Evolutionary conservation across 2,888 invertebrate species (phyloP).

Genomic region (Mesorhabditis spiculigera): DNA sequence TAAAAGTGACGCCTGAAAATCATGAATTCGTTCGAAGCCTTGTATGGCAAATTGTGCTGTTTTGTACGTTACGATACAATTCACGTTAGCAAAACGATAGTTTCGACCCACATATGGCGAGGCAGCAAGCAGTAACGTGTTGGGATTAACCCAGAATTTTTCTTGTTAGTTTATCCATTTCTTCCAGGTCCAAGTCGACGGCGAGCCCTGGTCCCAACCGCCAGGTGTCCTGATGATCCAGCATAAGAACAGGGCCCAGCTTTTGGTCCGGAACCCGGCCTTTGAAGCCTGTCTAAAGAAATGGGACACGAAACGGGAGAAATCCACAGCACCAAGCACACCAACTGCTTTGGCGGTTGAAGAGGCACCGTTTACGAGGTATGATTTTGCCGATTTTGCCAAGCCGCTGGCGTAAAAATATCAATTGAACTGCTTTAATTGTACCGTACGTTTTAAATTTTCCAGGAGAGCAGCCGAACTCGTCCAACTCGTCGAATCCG

Average conservation of each 20-base stretch:
- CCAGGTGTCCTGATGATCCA: slow-evolving; percentile 91
- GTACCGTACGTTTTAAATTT: not conserved
- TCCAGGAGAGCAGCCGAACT: slow-evolving; percentile 32
- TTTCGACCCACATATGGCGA: no score
- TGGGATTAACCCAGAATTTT: no score
- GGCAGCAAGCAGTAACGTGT: no score
- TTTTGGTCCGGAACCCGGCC: slow-evolving; percentile 84
- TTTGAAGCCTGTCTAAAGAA: slow-evolving; percentile 83
- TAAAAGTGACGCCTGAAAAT: no score
- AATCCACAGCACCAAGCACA: slow-evolving; percentile 29
- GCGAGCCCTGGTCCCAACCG: slow-evolving; percentile 95
- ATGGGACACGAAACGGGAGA: slow-evolving; percentile 78
- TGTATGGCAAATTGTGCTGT: no score
- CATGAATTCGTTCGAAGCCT: no score
- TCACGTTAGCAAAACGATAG: no score
- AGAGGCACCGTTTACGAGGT: slow-evolving; percentile 20
- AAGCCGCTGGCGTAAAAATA: not conserved
- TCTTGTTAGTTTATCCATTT: not conserved
- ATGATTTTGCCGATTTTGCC: not conserved
- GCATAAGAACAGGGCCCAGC: slow-evolving; percentile 93
- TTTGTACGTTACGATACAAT: no score
- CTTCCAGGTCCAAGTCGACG: slow-evolving; percentile 75
- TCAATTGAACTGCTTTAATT: not conserved
- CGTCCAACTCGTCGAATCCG: slow-evolving; percentile 36
- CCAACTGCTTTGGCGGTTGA: slow-evolving; percentile 25